These are phyloP conservation scores for Stomatorhinus ivindoensis DNA, from an alignment of 2,113 vertebrate genomes.

Conservation along the genomic window DNA sequence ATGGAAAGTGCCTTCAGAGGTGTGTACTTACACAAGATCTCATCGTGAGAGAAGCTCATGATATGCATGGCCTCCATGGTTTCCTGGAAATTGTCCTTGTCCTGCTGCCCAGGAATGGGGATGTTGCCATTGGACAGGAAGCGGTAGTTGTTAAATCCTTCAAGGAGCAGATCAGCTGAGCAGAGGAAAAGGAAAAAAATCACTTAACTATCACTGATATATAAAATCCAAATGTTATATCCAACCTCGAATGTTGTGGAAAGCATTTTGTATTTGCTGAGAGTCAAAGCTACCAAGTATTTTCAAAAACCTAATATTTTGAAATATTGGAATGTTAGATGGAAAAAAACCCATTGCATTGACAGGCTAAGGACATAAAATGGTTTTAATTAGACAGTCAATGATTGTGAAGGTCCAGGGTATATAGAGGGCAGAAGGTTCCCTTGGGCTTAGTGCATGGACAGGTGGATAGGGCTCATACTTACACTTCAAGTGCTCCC, in stretches of 20 bases:
- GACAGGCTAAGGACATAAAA: background rate
- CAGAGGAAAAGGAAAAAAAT: constrained; percentile 10
- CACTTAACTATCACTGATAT: background rate
- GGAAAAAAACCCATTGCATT: background rate
- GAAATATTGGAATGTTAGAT: background rate
- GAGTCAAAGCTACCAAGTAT: background rate
- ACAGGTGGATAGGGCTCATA: constrained; percentile 1
- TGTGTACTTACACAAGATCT: constrained; percentile 65
- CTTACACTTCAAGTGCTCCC: constrained; percentile 91
- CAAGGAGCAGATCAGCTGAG: constrained; percentile 76
- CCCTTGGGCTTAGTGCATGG: background rate
- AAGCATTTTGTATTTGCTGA: background rate
- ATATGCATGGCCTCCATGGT: constrained; percentile 82
- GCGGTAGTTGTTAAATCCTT: constrained; percentile 75
- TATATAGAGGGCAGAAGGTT: background rate
- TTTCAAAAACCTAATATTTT: background rate
- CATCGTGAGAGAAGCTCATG: constrained; percentile 77
- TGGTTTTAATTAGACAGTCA: background rate
- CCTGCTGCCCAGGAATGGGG: constrained; percentile 74
- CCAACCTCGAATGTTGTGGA: background rate
- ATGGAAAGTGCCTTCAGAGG: background rate
- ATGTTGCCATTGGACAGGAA: constrained; percentile 77
- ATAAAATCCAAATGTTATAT: too few species aligned
- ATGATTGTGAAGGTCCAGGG: background rate
- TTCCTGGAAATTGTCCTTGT: constrained; percentile 80